phyloP scores from a whole-genome alignment of 2,888 invertebrate genomes.

The Gymnocheta viridis region DNA sequence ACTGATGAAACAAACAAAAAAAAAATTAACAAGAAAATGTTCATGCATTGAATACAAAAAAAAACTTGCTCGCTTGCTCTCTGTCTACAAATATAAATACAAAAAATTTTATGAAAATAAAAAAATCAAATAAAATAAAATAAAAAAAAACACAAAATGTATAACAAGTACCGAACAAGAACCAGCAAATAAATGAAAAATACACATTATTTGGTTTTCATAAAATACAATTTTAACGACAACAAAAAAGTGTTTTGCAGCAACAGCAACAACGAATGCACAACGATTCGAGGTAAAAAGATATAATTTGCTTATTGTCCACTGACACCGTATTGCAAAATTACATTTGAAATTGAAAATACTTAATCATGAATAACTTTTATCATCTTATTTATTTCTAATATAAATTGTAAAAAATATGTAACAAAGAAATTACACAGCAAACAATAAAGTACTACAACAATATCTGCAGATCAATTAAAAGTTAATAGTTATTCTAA shows the following conservation, averaged over 20 bases:
- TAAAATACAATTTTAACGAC: constrained; percentile 58
- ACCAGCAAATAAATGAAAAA: constrained; percentile 47
- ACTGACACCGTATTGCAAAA: constrained; percentile 33
- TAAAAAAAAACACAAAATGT: constrained; percentile 34
- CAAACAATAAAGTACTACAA: too few relatives aligned
- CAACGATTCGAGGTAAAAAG: constrained; percentile 17
- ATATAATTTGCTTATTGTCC: constrained; percentile 47
- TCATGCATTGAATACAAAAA: constrained; percentile 60
- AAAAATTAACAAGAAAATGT: constrained; percentile 26
- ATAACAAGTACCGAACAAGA: constrained; percentile 47
- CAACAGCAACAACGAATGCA: constrained; percentile 39
- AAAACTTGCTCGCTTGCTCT: constrained; percentile 23
- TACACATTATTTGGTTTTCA: constrained; percentile 50
- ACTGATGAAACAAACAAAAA: too few relatives aligned
- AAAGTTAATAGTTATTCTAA: too few relatives aligned
- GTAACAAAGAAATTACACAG: too few relatives aligned
- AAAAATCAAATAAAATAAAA: constrained; percentile 46
- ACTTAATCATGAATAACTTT: background rate
- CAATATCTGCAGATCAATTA: too few relatives aligned
- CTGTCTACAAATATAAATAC: constrained; percentile 16
- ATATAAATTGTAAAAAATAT: too few relatives aligned
- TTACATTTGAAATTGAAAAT: background rate
- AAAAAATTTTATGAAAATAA: constrained; percentile 21
- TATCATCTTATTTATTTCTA: background rate
- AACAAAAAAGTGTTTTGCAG: constrained; percentile 51